Evolutionary conservation across 2,888 invertebrate genomes (phyloP).

Genomic region (Spisula subtruncata): DNA sequence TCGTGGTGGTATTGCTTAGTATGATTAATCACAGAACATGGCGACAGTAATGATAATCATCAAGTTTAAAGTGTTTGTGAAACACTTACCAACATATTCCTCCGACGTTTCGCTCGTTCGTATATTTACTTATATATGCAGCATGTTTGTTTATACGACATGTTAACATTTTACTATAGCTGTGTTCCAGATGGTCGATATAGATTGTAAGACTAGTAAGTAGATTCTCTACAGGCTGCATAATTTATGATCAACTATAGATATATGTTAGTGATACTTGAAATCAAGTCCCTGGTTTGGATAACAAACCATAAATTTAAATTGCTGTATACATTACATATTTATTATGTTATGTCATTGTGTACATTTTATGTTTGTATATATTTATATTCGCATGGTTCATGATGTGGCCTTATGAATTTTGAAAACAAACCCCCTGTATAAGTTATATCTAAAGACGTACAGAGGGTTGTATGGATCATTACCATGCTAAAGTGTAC

Average conservation of each 20-base stretch:
- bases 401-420: too few species aligned
- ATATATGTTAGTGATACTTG: too few species aligned
- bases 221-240: not conserved
- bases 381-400: too few species aligned
- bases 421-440: too few species aligned
- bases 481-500: too few species aligned
- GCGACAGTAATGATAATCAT: not conserved
- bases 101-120: not conserved
- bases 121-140: not conserved
- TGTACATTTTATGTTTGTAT: too few species aligned
- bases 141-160: not conserved
- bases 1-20: not conserved
- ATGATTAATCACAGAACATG: not conserved
- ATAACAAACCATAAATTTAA: too few species aligned
- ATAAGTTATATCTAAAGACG: too few species aligned
- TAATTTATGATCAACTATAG: not conserved
- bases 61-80: not conserved
- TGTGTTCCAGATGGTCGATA: not conserved
- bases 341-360: too few species aligned
- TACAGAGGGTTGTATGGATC: too few species aligned
- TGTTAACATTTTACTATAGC: not conserved
- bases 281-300: too few species aligned
- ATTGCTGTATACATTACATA: too few species aligned
- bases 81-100: not conserved
- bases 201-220: not conserved